phyloP scores from a whole-genome alignment of 2,888 invertebrate genomes.

The Drosophila kuntzei region DNA sequence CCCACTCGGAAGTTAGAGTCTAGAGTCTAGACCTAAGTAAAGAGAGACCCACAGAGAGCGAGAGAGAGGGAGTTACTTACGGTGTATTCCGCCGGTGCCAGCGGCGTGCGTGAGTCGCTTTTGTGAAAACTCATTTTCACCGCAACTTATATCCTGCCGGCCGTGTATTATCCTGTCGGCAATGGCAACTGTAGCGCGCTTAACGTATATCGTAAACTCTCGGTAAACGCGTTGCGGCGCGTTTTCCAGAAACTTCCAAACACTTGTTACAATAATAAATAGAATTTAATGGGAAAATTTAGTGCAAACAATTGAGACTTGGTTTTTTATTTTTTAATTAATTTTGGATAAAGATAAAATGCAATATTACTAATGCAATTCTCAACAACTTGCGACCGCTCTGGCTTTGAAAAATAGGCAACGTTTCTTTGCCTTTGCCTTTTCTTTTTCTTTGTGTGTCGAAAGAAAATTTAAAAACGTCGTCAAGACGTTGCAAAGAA shows the following conservation, averaged over 20 bases:
- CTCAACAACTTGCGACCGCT: slow-evolving; percentile 58
- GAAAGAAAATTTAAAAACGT: slow-evolving; percentile 38
- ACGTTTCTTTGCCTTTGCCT: slow-evolving; percentile 19
- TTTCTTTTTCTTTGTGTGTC: slow-evolving; percentile 8
- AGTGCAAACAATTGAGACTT: slow-evolving; percentile 69
- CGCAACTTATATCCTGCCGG: slow-evolving; percentile 39
- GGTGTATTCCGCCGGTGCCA: slow-evolving; percentile 84
- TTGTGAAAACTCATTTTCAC: slow-evolving; percentile 85
- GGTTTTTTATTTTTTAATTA: slow-evolving; percentile 32
- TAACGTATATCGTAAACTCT: slow-evolving; percentile 50
- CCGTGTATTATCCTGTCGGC: slow-evolving; percentile 54
- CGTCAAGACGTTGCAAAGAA: slow-evolving; percentile 45
- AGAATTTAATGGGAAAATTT: slow-evolving; percentile 70
- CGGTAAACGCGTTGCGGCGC: slow-evolving; percentile 50
- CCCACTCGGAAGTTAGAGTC: slow-evolving; percentile 2
- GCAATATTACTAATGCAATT: slow-evolving; percentile 81
- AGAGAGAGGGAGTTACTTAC: slow-evolving; percentile 77
- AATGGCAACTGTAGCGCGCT: slow-evolving; percentile 56
- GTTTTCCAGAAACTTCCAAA: slow-evolving; percentile 78
- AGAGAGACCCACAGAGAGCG: background rate
- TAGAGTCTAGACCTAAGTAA: slow-evolving; percentile 6
- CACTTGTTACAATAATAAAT: slow-evolving; percentile 71
- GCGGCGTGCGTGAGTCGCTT: slow-evolving; percentile 85
- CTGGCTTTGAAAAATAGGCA: slow-evolving; percentile 41
- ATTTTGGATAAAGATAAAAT: slow-evolving; percentile 60